phyloP scores from a whole-genome alignment of 1,140 invertebrate species.

The Cotesia chilonis region DNA sequence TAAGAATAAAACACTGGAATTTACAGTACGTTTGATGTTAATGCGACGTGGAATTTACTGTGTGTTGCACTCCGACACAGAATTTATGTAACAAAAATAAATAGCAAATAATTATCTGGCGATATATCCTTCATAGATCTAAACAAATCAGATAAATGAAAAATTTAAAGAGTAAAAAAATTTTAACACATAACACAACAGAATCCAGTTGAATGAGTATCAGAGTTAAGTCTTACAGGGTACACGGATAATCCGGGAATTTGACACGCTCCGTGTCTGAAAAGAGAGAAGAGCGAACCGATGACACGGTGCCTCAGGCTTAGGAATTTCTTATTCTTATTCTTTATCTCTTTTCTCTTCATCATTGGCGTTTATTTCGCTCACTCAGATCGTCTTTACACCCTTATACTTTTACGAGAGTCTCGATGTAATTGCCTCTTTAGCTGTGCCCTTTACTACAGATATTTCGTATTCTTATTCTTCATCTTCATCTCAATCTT shows the following conservation, averaged over 20 bases:
- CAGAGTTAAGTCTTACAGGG: neutral
- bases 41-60: too few relatives aligned
- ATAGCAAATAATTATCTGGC: too few relatives aligned
- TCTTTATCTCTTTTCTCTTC: slow-evolving; percentile 22
- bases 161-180: too few relatives aligned
- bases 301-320: slow-evolving; percentile 49
- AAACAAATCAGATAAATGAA: too few relatives aligned
- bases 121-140: too few relatives aligned
- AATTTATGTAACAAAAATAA: too few relatives aligned
- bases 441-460: slow-evolving; percentile 41
- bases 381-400: slow-evolving; percentile 45
- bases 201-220: neutral
- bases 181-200: neutral
- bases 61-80: too few relatives aligned
- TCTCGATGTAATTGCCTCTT: slow-evolving; percentile 55
- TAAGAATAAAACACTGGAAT: too few relatives aligned
- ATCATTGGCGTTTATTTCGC: slow-evolving; percentile 31
- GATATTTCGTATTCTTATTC: slow-evolving; percentile 11
- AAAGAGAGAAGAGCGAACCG: slow-evolving; percentile 43
- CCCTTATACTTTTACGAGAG: slow-evolving; percentile 53
- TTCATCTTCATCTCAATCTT: too few relatives aligned
- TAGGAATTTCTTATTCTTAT: slow-evolving; percentile 20
- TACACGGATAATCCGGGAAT: slow-evolving; percentile 45
- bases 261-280: slow-evolving; percentile 46
- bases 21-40: too few relatives aligned